Base-by-base conservation (phyloP, 2,888 invertebrate species). In the Eledona agricola region DNA sequence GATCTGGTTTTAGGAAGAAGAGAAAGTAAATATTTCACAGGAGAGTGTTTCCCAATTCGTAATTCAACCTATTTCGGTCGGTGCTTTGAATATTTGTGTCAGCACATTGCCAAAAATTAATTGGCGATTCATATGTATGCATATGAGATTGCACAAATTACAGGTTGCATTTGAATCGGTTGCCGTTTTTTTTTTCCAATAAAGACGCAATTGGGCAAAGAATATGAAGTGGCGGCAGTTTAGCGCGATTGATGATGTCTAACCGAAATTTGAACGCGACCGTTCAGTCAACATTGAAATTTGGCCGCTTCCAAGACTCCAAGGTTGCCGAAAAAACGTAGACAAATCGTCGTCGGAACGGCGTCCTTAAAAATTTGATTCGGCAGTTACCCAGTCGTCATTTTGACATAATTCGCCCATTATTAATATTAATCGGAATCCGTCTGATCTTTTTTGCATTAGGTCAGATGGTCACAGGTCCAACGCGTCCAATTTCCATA, bases 391-490 rank as follows among this genome's bases (percentile, higher is more conserved):
- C 7, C 38, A 26, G 26, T 40, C 16, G 13, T 10, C 43, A 16
- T 34, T 46, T 46, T 46, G 46, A 46, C 46, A 46, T 46, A 46
- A 46, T 46, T 46, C 46, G 46, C 46, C 34, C 26, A 34, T 46
- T 34, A 45, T 46, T 34, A 46, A 46, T 46, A 46, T 46, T 46
- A 46, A 45, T 45, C 20, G 23, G 13, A 38, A 51, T 42, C 43
- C 51, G 34, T 42, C 25, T 51, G 34, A 29, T 32, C 43, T 43
- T 29, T 52, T 40, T 63, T 60, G 59, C 63, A 63, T 63, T 61
- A 54, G 63, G 63, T 63, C 63, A 63, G 61, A 63, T 61, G 63
- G 63, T 63, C 63, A 63, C 59, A 63, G 60, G 63, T 63, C 63
- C 57, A 58, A 7, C 31, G 12, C 46, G 35, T 46, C 3, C 23